These are phyloP conservation scores for Chymomyza caudatula DNA, from an alignment of 2,888 invertebrate genomes.

Conservation along the genomic window DNA sequence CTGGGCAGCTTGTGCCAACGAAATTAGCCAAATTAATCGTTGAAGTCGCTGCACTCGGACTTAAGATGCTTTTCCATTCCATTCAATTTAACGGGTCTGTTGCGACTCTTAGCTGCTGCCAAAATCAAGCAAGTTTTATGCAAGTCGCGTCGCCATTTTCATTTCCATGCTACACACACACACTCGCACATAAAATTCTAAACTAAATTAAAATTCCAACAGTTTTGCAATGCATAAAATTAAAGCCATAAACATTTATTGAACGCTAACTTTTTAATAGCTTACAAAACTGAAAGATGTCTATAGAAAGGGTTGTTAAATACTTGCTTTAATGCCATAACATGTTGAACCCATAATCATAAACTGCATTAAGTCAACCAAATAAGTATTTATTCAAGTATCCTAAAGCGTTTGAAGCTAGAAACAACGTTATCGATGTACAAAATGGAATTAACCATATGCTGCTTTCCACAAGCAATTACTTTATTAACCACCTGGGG, in stretches of 20 bases:
- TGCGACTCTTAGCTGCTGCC: not conserved
- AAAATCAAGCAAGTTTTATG: not conserved
- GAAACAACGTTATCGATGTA: conserved; percentile 21
- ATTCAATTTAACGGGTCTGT: conserved; percentile 7
- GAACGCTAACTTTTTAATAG: conserved; percentile 39
- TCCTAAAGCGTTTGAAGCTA: not conserved
- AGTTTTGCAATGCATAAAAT: conserved; percentile 29
- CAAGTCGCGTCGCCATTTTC: conserved; percentile 13
- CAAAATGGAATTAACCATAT: conserved; percentile 39
- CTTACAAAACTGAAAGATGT: too few species aligned
- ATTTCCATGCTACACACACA: conserved; percentile 17
- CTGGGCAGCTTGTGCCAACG: conserved; percentile 22
- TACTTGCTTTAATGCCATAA: conserved; percentile 14
- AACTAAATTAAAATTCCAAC: not conserved
- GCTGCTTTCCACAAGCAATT: conserved; percentile 8
- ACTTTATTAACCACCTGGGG: not conserved
- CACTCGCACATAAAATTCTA: conserved; percentile 14
- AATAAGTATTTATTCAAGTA: too few species aligned
- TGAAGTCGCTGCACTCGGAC: conserved; percentile 39
- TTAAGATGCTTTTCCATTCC: not conserved
- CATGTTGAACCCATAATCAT: conserved; percentile 3
- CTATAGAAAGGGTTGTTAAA: not conserved
- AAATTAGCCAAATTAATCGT: conserved; percentile 63
- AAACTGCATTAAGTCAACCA: conserved; percentile 8
- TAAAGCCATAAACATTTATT: conserved; percentile 65